Percentiles rank a stretch among this genome's conserved stretches.
phyloP scores from a whole-genome alignment of 2,113 vertebrate species.

The Climacteris rufus region DNA sequence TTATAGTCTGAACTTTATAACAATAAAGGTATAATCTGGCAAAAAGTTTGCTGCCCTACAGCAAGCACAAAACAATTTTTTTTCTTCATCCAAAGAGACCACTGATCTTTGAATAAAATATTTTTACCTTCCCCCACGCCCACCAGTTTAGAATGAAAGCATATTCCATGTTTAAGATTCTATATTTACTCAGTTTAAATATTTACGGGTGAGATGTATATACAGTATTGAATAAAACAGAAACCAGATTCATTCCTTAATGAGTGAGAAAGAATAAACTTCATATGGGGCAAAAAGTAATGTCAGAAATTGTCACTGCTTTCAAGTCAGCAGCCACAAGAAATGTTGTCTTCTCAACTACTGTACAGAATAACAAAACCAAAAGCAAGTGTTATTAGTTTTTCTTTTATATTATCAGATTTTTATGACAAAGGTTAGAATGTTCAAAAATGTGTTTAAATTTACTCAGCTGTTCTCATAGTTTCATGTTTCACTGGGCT shows the following conservation, averaged over 20 bases:
- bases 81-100: not conserved
- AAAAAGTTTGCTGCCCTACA: slow-evolving; percentile 34
- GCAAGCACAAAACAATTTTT: not conserved
- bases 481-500: slow-evolving; percentile 67
- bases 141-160: slow-evolving; percentile 53
- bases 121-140: slow-evolving; percentile 34
- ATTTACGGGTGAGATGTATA: slow-evolving; percentile 70
- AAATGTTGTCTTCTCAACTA: slow-evolving; percentile 50
- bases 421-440: slow-evolving; percentile 60
- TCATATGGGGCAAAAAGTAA: slow-evolving; percentile 39
- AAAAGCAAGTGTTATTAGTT: slow-evolving; percentile 36
- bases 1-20: slow-evolving; percentile 20
- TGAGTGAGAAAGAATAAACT: slow-evolving; percentile 63
- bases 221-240: slow-evolving; percentile 71
- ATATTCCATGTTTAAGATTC: slow-evolving; percentile 67
- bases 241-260: slow-evolving; percentile 72
- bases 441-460: slow-evolving; percentile 61
- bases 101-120: slow-evolving; percentile 45
- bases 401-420: slow-evolving; percentile 61
- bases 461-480: slow-evolving; percentile 70
- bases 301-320: slow-evolving; percentile 21
- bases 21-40: slow-evolving; percentile 34
- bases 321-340: slow-evolving; percentile 35
- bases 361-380: slow-evolving; percentile 52
- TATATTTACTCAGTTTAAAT: slow-evolving; percentile 71